phyloP scores from a whole-genome alignment of 2,113 vertebrate genomes.

The Diadophis punctatus region DNA sequence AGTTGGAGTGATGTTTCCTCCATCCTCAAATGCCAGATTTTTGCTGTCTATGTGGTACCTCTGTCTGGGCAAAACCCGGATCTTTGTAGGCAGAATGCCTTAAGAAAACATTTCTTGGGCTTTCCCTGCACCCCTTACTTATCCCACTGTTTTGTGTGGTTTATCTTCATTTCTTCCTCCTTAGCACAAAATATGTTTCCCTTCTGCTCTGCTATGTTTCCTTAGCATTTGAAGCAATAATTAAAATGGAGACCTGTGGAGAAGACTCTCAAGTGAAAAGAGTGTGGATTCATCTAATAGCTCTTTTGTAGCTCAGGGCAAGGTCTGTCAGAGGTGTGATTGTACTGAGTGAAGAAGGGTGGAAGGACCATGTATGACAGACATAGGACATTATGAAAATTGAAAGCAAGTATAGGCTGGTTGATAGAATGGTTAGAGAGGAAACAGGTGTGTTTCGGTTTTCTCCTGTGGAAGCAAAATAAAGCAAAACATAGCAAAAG shows the following conservation, averaged over 20 bases:
- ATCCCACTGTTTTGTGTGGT: background rate
- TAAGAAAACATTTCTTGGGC: background rate
- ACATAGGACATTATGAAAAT: background rate
- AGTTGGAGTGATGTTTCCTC: background rate
- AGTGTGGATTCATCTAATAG: background rate
- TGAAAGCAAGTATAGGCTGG: background rate
- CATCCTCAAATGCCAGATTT: background rate
- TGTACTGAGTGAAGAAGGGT: background rate
- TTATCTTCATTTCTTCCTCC: background rate
- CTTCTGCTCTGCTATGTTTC: background rate
- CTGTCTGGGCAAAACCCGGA: background rate
- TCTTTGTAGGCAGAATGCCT: background rate
- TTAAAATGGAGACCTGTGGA: background rate
- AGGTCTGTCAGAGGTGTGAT: background rate
- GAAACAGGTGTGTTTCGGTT: background rate
- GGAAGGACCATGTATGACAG: background rate
- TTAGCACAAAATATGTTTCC: background rate
- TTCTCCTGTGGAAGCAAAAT: background rate
- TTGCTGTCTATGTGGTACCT: background rate
- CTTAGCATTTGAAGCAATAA: constrained; percentile 20
- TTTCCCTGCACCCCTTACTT: background rate
- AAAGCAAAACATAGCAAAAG: background rate
- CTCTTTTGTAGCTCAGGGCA: background rate
- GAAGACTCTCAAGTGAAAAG: background rate
- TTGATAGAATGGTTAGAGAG: background rate